Evolutionary conservation across 2,888 invertebrate genomes (phyloP), one percentile per base, ranked within the genome.

Genomic region (Lamellibrachia satsuma): DNA sequence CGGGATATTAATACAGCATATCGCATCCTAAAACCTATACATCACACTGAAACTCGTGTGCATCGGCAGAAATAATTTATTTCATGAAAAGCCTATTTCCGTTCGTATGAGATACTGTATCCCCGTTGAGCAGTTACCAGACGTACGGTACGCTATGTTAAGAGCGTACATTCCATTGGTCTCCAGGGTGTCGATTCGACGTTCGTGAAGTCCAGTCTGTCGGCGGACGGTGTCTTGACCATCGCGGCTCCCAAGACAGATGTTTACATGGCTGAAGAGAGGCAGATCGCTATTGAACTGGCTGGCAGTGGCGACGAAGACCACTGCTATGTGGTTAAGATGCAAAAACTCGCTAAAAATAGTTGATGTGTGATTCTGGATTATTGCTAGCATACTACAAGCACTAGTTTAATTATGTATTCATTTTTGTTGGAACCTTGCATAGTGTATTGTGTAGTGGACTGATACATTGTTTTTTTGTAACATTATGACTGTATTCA

Each of bases 191-290:
- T 98, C 93, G 98, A 98, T 93, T 97, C 98, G 8, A 97, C 97
- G 93, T 97, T 97, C 91, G 98, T 98, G 0, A 97, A 97, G 93
- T 98, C 98, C 2, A 98, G 97, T 92, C 96, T 98, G 52, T 98
- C 98, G 60, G 97, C 98, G 3, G 98, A 98, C 95, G 98, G 98
- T 1, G 97, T 98, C 90, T 95, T 97, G 94, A 97, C 97, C 91
- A 96, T 97, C 92, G 96, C 96, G 92, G 97, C 97, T 55, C 97
- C 97, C 55, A 95, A 95, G 93, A 11, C 15, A n/a, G 92, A 93
- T 7, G 91, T 94, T 90, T 95, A 95, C 92, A 94, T 93, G 9
- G 92, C 93, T 2, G 94, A 94, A 92, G 95, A 95, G 92, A 92
- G 95, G 91, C 92, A 94, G n/a, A 95, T 95, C 90, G 95, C 95